Conservation (phyloP, 1,140 invertebrate genomes). For the Anadara kagoshimensis region DNA sequence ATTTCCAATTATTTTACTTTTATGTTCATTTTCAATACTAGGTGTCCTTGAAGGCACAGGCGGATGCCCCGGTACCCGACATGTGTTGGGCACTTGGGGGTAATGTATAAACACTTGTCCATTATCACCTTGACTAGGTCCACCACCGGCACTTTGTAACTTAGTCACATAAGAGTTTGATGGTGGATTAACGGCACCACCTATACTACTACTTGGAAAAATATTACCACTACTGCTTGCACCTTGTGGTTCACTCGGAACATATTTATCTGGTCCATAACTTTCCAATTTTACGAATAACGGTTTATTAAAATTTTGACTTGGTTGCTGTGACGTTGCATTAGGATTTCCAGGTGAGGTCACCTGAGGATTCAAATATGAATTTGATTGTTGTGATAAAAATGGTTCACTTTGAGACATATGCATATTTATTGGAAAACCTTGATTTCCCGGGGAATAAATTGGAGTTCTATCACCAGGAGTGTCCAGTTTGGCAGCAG, state of each 20-base stretch:
- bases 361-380: neutral
- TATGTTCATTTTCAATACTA: conserved; percentile 52
- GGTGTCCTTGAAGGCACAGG: conserved; percentile 37
- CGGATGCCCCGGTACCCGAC: conserved; percentile 32
- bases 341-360: neutral
- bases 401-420: conserved; percentile 23
- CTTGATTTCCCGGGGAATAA: conserved; percentile 15
- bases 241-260: no score
- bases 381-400: neutral
- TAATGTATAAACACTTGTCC: conserved; percentile 33
- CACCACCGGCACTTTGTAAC: conserved; percentile 12
- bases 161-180: conserved; percentile 14
- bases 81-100: conserved; percentile 12
- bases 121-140: conserved; percentile 36
- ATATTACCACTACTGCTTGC: no score
- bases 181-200: conserved; percentile 35
- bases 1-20: conserved; percentile 16
- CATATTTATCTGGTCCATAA: neutral
- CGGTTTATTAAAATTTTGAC: neutral
- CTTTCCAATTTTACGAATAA: neutral
- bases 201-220: neutral
- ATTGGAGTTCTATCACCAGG: conserved; percentile 23
- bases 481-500: neutral
- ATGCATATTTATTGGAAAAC: conserved; percentile 6
- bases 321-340: conserved; percentile 5